phyloP scores from a whole-genome alignment of 1,140 invertebrate genomes.

The Oncopodura yosiiana region DNA sequence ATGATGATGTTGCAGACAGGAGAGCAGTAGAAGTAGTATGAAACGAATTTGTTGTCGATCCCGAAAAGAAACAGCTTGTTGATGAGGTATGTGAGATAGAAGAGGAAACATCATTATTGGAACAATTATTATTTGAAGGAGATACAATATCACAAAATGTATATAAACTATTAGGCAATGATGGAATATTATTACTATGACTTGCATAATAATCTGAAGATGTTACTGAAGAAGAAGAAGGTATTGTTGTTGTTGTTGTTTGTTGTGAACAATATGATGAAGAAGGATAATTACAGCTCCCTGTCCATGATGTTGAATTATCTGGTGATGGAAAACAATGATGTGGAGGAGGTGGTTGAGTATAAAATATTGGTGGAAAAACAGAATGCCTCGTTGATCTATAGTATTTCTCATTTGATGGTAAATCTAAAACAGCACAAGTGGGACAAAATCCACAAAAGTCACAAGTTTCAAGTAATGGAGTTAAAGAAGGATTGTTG shows the following conservation, averaged over 20 bases:
- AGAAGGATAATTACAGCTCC: constrained; percentile 1
- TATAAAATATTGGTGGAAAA: constrained; percentile 16
- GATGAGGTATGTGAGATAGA: background rate
- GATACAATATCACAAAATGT: no score
- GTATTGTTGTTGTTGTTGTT: no score
- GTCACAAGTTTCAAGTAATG: constrained; percentile 9
- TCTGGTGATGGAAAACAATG: constrained; percentile 12
- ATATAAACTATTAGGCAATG: no score
- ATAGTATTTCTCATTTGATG: constrained; percentile 13
- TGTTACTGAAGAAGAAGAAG: no score
- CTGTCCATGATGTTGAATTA: background rate
- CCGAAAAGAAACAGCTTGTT: no score
- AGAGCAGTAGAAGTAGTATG: no score
- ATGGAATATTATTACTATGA: no score
- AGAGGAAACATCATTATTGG: background rate
- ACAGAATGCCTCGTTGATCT: constrained; percentile 5
- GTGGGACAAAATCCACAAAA: constrained; percentile 15
- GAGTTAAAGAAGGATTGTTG: background rate
- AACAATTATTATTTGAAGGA: no score
- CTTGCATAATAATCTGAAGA: no score
- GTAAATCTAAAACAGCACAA: constrained; percentile 20
- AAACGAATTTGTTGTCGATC: no score
- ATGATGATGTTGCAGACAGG: no score
- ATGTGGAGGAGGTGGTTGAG: background rate
- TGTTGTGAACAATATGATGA: constrained; percentile 5